Evolutionary conservation across 2,888 invertebrate genomes (phyloP), one percentile per base, ranked within the genome.

Genomic region (Liodrosophila aerea): DNA sequence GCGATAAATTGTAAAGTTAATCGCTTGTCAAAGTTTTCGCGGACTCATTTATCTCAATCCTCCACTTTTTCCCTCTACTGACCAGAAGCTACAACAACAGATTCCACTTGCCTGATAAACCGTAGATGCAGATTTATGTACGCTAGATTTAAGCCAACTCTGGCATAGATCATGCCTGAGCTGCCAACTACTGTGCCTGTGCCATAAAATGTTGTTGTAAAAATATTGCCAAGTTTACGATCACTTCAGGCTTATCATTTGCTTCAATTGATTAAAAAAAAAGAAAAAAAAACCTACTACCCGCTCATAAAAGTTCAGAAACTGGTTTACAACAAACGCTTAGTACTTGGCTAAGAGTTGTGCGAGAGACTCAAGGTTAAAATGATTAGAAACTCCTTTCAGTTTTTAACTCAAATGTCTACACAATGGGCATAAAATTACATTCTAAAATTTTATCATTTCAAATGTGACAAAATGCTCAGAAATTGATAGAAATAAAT

Each of bases 1-100:
- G 71, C 77, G 72, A 85, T 85, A 84, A 85, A 85, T 85, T 84
- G 71, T 76, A 64, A 74, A 84, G 82, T 85, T 85, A 85, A 85
- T 85, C 85, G 84, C 73, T 77, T 81, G 84, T 84, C 81, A 82
- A 82, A 77, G 67, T 71, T 69, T 76, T 75, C 65, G 70, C 75
- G 75, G 73, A 65, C 81, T 70, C 80, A 82, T 82, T 82, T 76
- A 80, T 82, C 82, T 78, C 57, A 39, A 16, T 22, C n/a, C 5
- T 30, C 29, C 50, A 13, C 11, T n/a, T 12, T 13, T 31, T 57
- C 34, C 29, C 30, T 31, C 12, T 9, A 22, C 7, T 30, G 47
- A 37, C 37, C 68, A 58, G 67, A 40, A 62, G 70, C 52, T 49
- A 51, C 45, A 9, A 36, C 18, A 16, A 30, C 44, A 34, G 68